These are phyloP conservation scores for Tineola bisselliella DNA, from an alignment of 2,888 invertebrate genomes.

Conservation along the genomic window DNA sequence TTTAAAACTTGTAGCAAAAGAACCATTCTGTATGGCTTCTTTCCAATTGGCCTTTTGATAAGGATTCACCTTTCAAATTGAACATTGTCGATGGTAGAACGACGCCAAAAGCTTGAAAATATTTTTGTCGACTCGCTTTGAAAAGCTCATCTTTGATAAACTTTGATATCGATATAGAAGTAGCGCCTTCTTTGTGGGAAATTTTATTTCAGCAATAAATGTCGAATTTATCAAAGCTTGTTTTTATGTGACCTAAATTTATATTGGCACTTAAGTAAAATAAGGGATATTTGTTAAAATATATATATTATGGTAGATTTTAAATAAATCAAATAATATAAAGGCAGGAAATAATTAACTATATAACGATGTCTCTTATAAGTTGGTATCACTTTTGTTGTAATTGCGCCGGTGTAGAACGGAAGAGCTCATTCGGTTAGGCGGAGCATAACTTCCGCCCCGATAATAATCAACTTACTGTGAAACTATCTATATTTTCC, in stretches of 20 bases:
- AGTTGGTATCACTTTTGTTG: not conserved
- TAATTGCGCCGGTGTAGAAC: not conserved
- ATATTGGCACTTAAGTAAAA: not conserved
- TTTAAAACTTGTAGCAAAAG: constrained; percentile 30
- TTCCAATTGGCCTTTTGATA: constrained; percentile 44
- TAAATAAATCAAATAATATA: no score
- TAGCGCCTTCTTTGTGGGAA: not conserved
- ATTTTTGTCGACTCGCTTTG: not conserved
- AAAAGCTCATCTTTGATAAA: constrained; percentile 1
- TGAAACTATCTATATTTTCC: no score
- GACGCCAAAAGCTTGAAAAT: not conserved
- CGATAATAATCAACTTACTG: not conserved
- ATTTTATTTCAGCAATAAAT: not conserved
- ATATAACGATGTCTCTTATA: not conserved
- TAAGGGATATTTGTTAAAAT: not conserved
- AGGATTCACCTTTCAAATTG: constrained; percentile 43
- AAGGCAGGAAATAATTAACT: not conserved
- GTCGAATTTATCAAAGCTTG: not conserved
- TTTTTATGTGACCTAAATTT: not conserved
- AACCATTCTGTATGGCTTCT: constrained; percentile 43
- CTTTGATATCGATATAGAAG: constrained; percentile 1
- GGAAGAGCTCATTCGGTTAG: not conserved
- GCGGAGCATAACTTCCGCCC: not conserved
- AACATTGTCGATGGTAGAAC: constrained; percentile 14
- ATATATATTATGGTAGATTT: not conserved